A percentile compares a stretch with the other conserved stretches of the same genome.
Conservation (phyloP, 2,113 vertebrate genomes). For the Casuarius casuarius region DNA sequence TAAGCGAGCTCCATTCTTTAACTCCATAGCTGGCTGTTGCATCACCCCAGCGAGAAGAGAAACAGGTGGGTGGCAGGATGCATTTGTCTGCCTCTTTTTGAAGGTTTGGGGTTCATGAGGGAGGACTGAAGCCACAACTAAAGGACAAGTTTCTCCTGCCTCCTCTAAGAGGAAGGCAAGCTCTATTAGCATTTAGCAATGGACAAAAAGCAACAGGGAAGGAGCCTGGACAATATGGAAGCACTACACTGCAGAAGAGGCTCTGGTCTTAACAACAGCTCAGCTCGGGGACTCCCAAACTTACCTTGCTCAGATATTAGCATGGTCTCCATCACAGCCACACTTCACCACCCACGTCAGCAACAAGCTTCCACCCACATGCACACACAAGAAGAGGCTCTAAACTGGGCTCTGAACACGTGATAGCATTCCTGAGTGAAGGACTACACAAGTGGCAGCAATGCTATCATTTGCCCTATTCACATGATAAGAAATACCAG, state of each 20-base stretch:
- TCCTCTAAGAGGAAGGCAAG: neutral
- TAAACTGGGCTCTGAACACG: neutral
- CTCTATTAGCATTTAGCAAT: neutral
- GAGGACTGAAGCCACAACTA: constrained; percentile 10
- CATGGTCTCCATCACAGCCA: neutral
- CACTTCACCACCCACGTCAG: neutral
- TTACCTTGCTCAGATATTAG: neutral
- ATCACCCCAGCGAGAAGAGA: constrained; percentile 24
- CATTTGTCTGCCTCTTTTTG: neutral
- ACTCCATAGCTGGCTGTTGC: neutral
- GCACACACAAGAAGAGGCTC: neutral
- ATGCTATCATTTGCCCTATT: neutral
- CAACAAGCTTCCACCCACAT: neutral
- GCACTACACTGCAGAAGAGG: neutral
- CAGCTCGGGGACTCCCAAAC: neutral
- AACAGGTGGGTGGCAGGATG: neutral
- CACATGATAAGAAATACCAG: neutral
- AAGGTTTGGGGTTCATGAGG: constrained; percentile 16
- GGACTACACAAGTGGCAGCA: neutral
- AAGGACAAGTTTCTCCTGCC: neutral
- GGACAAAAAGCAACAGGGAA: neutral
- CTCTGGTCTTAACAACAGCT: neutral
- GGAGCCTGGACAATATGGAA: neutral
- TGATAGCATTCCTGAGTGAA: neutral
- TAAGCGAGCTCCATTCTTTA: neutral